Evolutionary conservation across 1,140 invertebrate species (phyloP), one percentile per base, ranked within the genome.

Genomic region (Camponotus pennsylvanicus): DNA sequence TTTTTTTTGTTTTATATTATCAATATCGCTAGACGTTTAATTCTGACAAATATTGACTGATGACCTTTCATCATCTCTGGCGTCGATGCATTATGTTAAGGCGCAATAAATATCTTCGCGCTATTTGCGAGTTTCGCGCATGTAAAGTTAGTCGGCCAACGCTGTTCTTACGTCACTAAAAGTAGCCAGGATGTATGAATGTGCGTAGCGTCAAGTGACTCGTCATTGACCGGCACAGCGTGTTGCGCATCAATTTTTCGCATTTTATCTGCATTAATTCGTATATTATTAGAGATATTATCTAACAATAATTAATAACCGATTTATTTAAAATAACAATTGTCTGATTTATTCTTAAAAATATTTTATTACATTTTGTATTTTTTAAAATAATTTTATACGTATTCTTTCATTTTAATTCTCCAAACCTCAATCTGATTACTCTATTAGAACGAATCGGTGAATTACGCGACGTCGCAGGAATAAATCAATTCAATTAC

Each of bases 91-190:
- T 79, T 67, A 69, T 45, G 59, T 69, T 86, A 61, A 70, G n/a
- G 13, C 52, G 84, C 84, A 86, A 80, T 86, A 86, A 79, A 86
- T 79, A 85, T 79, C 27, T 7, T 40, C 64, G 76, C 13, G 63
- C 73, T 80, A 70, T 86, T 80, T 59, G 52, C 37, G 64, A 57
- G 64, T 79, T 67, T 67, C n/a, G 40, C 37, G 52, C 37, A 69
- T 78, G 84, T n/a, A 79, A 80, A 86, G 40, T 80, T 67, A 40
- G 84, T 80, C 42, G 52, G 84, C 40, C 49, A 80, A 80, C 45
- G n/a, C 8, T 42, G 73, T 27, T 67, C 73, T 78, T 78, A 78
- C 57, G 63, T 85, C 82, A 85, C 57, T 40, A 42, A 21, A 78
- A 55, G 45, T 45, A 40, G 27, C 8, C 45, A 42, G 21, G 34